A percentile compares a stretch with the other conserved stretches of the same genome.
Evolutionary conservation across 1,140 invertebrate genomes (phyloP).

Genomic region (Drosophila pseudoananassae): DNA sequence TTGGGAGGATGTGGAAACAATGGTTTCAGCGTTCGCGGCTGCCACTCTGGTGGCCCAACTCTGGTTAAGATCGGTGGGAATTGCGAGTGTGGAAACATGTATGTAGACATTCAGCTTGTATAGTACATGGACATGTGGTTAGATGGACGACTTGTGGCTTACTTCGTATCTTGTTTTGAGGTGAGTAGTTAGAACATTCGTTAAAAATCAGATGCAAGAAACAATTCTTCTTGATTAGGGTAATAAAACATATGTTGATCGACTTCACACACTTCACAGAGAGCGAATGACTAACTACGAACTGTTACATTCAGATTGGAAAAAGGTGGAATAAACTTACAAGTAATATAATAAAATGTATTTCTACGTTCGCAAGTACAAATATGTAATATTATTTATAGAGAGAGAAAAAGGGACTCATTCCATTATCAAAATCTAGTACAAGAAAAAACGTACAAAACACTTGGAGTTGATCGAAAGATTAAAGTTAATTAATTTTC

Average conservation of each 20-base stretch:
- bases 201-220: slow-evolving; percentile 39
- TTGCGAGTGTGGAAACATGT: slow-evolving; percentile 24
- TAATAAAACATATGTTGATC: slow-evolving; percentile 10
- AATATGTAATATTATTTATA: slow-evolving; percentile 39
- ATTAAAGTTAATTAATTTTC: slow-evolving; percentile 7
- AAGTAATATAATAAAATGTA: slow-evolving; percentile 30
- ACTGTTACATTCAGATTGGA: slow-evolving; percentile 62
- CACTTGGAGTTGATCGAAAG: slow-evolving; percentile 10
- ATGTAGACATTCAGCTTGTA: slow-evolving; percentile 64
- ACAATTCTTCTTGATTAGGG: slow-evolving; percentile 10
- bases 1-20: slow-evolving; percentile 33
- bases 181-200: slow-evolving; percentile 48
- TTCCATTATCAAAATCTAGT: slow-evolving; percentile 54
- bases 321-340: slow-evolving; percentile 53
- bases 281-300: slow-evolving; percentile 66
- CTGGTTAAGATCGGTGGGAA: slow-evolving; percentile 14
- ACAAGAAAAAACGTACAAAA: slow-evolving; percentile 36
- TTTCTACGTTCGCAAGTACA: slow-evolving; percentile 44
- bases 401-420: slow-evolving; percentile 47
- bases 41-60: slow-evolving; percentile 9
- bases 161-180: slow-evolving; percentile 12
- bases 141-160: slow-evolving; percentile 40
- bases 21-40: slow-evolving; percentile 25
- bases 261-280: slow-evolving; percentile 31
- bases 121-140: slow-evolving; percentile 63